Base-by-base conservation (phyloP, 2,113 vertebrate genomes). In the Hippocampus mohnikei region DNA sequence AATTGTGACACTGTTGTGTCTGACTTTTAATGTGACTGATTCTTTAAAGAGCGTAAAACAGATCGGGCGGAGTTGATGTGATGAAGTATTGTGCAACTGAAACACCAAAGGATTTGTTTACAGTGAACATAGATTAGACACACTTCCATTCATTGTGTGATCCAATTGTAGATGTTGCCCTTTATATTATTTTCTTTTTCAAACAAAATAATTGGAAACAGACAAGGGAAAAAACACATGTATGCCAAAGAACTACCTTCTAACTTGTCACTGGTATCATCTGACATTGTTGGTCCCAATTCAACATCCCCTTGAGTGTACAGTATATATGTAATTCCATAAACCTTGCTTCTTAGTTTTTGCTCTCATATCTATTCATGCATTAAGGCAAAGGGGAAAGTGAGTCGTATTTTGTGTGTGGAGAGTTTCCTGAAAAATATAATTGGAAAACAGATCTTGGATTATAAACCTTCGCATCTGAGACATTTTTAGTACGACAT, bases 391-490 rank as follows among this genome's bases (percentile, higher is more conserved):
- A 83, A 89, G 83, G 87, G 87, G 90, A 92, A 88, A 89, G 87
- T 82, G 82, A 81, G 81, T 77, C 83, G 84, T 86, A 91, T 87
- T 82, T 87, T 91, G 85, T 87, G 85, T 89, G 87, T 88, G 79
- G 88, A 91, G 90, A 90, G 89, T 92, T 90, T 92, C 88, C 86
- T 91, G 85, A 90, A 91, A 90, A 92, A 92, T 93, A 90, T 93
- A 92, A 93, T 93, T 92, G 92, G 91, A 93, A 91, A 91, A 86
- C 86, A 89, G 88, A 93, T 92, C 83, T 89, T 93, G 92, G 91
- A 93, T 93, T 92, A 91, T 85, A 89, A 85, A 87, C 88, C 86
- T 89, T 91, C 90, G 91, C 84, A 87, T 88, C 85, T 85, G 87
- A 92, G 91, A 92, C 89, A 91, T 89, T 91, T 91, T 89, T 86